phyloP scores from a whole-genome alignment of 2,888 invertebrate genomes.

The Drosophila glabriapex region DNA sequence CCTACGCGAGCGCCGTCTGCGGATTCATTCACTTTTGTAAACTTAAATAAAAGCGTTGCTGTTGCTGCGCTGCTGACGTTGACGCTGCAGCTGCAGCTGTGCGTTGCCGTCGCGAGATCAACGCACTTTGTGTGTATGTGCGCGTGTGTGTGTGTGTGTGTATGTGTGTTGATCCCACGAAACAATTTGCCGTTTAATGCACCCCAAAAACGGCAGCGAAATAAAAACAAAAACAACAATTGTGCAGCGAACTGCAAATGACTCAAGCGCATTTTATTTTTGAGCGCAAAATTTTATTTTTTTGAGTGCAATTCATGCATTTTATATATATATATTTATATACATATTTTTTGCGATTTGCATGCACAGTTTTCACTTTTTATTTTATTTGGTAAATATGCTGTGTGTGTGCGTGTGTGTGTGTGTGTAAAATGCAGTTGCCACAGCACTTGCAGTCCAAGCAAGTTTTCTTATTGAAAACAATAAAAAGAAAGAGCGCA shows the following conservation, averaged over 20 bases:
- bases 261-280: constrained; percentile 43
- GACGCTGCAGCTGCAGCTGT: constrained; percentile 26
- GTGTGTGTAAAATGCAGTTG: constrained; percentile 20
- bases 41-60: constrained; percentile 54
- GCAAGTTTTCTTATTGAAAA: constrained; percentile 63
- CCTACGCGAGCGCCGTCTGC: constrained; percentile 43
- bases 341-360: constrained; percentile 27
- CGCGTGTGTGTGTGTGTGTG: constrained; percentile 14
- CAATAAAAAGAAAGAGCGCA: constrained; percentile 30
- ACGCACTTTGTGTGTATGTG: constrained; percentile 65
- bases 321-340: constrained; percentile 7
- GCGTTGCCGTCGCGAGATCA: constrained; percentile 60
- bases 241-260: constrained; percentile 50
- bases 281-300: constrained; percentile 22
- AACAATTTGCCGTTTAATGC: constrained; percentile 81
- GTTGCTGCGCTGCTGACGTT: constrained; percentile 23
- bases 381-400: constrained; percentile 20
- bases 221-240: constrained; percentile 33
- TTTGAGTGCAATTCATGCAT: constrained; percentile 41
- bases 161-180: constrained; percentile 73
- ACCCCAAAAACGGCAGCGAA: constrained; percentile 60
- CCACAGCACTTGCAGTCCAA: constrained; percentile 43
- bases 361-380: constrained; percentile 62
- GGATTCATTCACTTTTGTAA: constrained; percentile 74
- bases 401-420: constrained; percentile 2